Evolutionary conservation across 92 coral and sea anemone species (phyloP).

Genomic region (Zoanthus gigantus): DNA sequence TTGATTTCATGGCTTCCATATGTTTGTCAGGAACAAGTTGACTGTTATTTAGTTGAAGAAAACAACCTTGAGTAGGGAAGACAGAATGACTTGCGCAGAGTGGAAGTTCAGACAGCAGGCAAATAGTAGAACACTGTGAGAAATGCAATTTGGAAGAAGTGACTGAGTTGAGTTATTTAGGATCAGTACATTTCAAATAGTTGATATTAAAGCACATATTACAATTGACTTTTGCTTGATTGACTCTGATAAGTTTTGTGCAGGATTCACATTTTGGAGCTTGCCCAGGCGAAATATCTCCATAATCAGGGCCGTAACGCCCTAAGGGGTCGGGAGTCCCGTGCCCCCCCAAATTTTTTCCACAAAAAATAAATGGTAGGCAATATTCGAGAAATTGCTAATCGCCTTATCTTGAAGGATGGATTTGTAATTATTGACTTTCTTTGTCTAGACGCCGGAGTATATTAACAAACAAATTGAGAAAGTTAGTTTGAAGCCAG

Average conservation of each 20-base stretch:
- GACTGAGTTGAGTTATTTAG: neutral
- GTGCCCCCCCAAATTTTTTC: no score
- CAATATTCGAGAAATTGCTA: neutral
- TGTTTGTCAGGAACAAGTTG: neutral
- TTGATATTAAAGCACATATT: neutral
- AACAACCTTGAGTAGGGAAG: neutral
- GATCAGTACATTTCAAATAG: neutral
- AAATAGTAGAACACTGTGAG: neutral
- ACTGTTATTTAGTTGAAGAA: neutral
- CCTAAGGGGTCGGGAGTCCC: neutral
- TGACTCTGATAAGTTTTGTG: neutral
- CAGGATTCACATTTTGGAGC: neutral
- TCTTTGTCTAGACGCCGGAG: constrained; percentile 7
- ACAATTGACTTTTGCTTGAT: neutral
- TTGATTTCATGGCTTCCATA: neutral
- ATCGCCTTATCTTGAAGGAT: neutral
- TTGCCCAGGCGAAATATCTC: neutral
- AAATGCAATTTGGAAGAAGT: neutral
- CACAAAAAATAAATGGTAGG: no score
- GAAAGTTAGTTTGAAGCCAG: neutral
- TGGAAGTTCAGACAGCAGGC: neutral
- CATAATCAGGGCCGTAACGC: neutral
- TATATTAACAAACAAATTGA: constrained; percentile 1
- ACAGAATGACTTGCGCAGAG: neutral
- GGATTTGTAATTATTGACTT: neutral